Base-by-base conservation (phyloP, 2,797 vertebrate genomes). In the Miichthys miiuy region DNA sequence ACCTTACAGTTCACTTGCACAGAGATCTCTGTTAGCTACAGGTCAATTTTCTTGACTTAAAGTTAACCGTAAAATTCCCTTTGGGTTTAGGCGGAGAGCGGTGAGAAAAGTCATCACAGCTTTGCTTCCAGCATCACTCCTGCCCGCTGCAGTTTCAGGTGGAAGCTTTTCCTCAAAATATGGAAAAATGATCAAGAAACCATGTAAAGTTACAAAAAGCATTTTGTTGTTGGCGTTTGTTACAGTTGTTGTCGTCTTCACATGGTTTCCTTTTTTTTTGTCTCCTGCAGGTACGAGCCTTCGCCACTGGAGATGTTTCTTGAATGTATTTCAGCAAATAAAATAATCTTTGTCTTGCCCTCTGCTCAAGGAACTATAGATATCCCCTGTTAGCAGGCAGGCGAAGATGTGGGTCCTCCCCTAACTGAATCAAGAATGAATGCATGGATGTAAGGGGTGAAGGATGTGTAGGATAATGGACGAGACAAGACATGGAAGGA, bases 281-380 rank as follows among this genome's bases (percentile, higher is more conserved):
- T 85, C 80, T 84, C 78, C 88, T 64, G 72, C 64, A 30, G 83
- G 76, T 61, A 58, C 66, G 51, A 81, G 74, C 79, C 72, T 75
- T 84, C 63, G 25, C 67, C 69, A 57, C 85, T 73, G 64, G 67
- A 82, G 87, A 84, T 84, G 88, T 85, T 87, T 90, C 83, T 83
- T 84, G 74, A 83, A 88, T 66, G 72, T 77, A n/a, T 88, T 84
- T 88, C 75, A 80, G 89, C 77, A 54, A 84, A 87, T 87, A 88
- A 90, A 91, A 91, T 79, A 61, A 84, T 87, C 83, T 89, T 91
- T 83, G 79, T 89, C 87, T 89, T 77, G 89, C 91, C 91, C 78
- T 91, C 90, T 90, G 87, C 78, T 84, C 52, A 38, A 80, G 80
- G 91, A 89, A 69, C 85, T 82, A 87, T 67, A 64, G 86, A 74